Base-by-base conservation (phyloP, 2,797 vertebrate species). In the Pogonophryne albipinna region DNA sequence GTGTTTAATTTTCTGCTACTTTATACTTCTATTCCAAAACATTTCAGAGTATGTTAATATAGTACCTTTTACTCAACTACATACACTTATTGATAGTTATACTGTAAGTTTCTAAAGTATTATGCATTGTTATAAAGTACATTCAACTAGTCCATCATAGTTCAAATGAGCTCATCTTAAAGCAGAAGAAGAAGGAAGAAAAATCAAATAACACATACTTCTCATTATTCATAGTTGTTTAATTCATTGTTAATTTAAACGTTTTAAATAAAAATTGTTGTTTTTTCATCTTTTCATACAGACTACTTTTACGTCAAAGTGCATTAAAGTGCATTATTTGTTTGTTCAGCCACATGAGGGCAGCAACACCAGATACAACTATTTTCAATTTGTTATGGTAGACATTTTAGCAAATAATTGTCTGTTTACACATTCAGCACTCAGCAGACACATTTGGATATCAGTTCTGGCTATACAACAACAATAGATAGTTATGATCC, bases 291-390 rank as follows among this genome's bases (percentile, higher is more conserved):
- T 27, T 27, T 27, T 27, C 23, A 50, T 55, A 17, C 17, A 31
- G 51, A 6, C 13, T 19, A 31, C 10, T 20, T 47, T 31, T 58
- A 16, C 23, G 4, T 27, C 4, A 5, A 27, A 27, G 27, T 27
- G 27, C 27, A 27, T 52, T 46, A 38, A 52, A 51, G 6, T 66
- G n/a, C 11, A 34, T 14, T 57, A 8, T 46, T 42, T 19, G 12
- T 53, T 55, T 23, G 45, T 38, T 38, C 34, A 20, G 6, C 58
- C 79, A 68, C 50, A 45, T 38, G 23, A 44, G 44, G 71, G 62
- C 61, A 76, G 38, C n/a, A 69, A 4, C 74, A 42, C 13, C 6
- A 53, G 13, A 12, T 41, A 14, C 41, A 65, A 47, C 11, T 1
- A 7, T 20, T 27, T 23, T 53, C 3, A 60, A 70, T 11, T 3